Conservation (phyloP, 2,113 vertebrate genomes). For the Octodon degus region DNA sequence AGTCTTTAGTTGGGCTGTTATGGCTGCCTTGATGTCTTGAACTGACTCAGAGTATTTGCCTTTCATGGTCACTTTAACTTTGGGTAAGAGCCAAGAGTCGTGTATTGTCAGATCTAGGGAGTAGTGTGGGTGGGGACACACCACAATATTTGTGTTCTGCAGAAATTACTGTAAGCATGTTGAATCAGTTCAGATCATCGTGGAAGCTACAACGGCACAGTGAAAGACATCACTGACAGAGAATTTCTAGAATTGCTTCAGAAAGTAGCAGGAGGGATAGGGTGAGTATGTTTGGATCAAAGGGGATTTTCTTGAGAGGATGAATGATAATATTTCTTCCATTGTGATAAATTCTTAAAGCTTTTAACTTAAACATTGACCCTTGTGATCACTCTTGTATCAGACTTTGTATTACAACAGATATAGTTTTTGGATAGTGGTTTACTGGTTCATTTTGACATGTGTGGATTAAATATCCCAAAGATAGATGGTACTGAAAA, state of each 20-base stretch:
- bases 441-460: conserved; percentile 61
- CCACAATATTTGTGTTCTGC: neutral
- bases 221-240: neutral
- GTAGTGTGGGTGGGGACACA: neutral
- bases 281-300: neutral
- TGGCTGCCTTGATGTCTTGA: neutral
- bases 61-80: neutral
- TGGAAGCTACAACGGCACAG: neutral
- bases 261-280: neutral
- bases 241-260: neutral
- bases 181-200: no score
- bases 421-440: neutral
- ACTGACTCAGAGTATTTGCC: neutral
- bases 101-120: neutral
- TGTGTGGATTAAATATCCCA: neutral
- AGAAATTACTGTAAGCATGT: neutral
- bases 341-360: neutral
- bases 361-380: neutral
- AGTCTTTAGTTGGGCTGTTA: neutral
- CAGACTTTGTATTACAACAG: neutral
- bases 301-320: neutral
- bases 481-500: conserved; percentile 1
- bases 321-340: neutral
- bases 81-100: neutral
- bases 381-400: neutral